A percentile compares a stretch with the other conserved stretches of the same genome.
Evolutionary conservation across 1,140 invertebrate species (phyloP).

Genomic region (Panagrolaimus sp.): DNA sequence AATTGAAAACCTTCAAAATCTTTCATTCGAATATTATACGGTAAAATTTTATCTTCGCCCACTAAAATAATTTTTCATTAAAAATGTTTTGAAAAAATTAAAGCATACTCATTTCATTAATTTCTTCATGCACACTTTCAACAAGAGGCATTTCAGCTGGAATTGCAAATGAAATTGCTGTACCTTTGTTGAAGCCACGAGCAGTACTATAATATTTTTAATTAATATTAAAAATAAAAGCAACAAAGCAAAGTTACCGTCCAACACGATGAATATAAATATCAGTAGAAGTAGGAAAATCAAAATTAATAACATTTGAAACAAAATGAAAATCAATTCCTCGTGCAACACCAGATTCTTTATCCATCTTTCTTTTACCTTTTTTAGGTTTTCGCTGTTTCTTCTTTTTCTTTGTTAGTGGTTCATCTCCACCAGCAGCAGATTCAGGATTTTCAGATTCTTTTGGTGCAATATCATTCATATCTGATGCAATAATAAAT

Average conservation of each 20-base stretch:
- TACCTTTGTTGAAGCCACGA: slow-evolving; percentile 83
- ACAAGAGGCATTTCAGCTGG: slow-evolving; percentile 72
- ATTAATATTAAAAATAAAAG: slow-evolving; percentile 12
- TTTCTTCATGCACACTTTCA: slow-evolving; percentile 70
- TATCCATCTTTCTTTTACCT: slow-evolving; percentile 84
- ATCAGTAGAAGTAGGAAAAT: slow-evolving; percentile 79
- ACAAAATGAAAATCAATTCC: slow-evolving; percentile 97
- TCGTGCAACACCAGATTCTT: slow-evolving; percentile 85
- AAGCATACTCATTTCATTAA: slow-evolving; percentile 59
- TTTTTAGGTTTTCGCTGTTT: slow-evolving; percentile 63
- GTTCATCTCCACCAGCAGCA: slow-evolving; percentile 21
- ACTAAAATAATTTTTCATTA: slow-evolving; percentile 40
- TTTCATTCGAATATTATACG: slow-evolving; percentile 85
- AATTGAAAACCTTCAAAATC: slow-evolving; percentile 93
- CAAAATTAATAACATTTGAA: slow-evolving; percentile 95
- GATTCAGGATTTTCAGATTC: slow-evolving; percentile 28
- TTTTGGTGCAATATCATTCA: slow-evolving; percentile 60
- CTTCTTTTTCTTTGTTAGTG: slow-evolving; percentile 60
- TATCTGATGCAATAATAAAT: slow-evolving; percentile 94
- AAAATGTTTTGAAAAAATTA: slow-evolving; percentile 19
- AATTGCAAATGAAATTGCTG: slow-evolving; percentile 84
- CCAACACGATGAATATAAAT: slow-evolving; percentile 91
- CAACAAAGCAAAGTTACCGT: slow-evolving; percentile 59
- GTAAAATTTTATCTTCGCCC: slow-evolving; percentile 65
- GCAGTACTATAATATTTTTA: slow-evolving; percentile 67